These are phyloP conservation scores for Noctua janthina DNA, from an alignment of 2,888 invertebrate genomes.

Conservation along the genomic window DNA sequence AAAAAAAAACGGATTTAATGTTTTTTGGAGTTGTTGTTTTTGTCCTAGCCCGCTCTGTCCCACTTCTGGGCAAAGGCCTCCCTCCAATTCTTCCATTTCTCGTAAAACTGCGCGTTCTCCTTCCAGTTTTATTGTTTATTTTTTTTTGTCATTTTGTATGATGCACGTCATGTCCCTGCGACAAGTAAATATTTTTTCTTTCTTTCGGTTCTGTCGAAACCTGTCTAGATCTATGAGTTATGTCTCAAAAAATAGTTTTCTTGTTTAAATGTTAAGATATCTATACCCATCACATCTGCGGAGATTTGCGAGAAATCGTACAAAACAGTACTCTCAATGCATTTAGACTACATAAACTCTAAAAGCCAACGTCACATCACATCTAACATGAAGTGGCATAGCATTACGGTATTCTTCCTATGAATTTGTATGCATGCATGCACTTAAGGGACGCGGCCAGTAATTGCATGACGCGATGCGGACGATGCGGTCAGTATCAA, in stretches of 20 bases:
- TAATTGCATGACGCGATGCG: conserved; percentile 52
- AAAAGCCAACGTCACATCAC: conserved; percentile 6
- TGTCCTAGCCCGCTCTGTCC: too few species aligned
- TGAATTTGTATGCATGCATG: conserved; percentile 37
- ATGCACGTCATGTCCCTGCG: too few species aligned
- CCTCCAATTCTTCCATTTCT: too few species aligned
- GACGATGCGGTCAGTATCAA: conserved; percentile 51
- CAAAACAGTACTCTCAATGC: neutral
- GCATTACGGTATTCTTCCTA: conserved; percentile 15
- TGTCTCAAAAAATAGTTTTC: neutral
- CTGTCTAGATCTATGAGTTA: too few species aligned
- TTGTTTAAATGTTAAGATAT: neutral
- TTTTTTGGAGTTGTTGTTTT: neutral
- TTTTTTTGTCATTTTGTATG: too few species aligned
- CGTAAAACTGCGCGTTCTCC: too few species aligned
- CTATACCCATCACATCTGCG: neutral
- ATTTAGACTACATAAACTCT: conserved; percentile 1
- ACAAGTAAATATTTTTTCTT: too few species aligned
- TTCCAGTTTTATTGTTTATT: too few species aligned
- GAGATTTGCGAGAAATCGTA: neutral
- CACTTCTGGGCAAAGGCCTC: too few species aligned
- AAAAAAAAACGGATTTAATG: neutral
- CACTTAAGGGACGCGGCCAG: conserved; percentile 46
- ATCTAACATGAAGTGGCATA: neutral
- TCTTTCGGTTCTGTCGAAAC: too few species aligned